A percentile compares a stretch with the other conserved stretches of the same genome.
phyloP scores from a whole-genome alignment of 2,888 invertebrate species.

The Empis stercorea region DNA sequence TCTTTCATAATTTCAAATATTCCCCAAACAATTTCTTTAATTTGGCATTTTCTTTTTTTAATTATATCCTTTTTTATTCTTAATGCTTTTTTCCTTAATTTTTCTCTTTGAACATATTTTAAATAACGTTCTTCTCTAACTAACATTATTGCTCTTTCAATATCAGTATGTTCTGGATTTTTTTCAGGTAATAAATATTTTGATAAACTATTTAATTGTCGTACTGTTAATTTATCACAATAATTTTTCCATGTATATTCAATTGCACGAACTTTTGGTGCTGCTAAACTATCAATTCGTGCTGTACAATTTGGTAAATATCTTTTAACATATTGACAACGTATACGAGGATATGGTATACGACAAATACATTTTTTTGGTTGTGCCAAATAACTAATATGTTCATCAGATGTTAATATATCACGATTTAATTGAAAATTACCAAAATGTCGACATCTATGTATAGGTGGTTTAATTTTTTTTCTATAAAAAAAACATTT shows the following conservation, averaged over 20 bases:
- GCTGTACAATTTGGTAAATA: slow-evolving; percentile 27
- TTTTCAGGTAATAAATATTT: slow-evolving; percentile 19
- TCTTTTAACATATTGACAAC: slow-evolving; percentile 15
- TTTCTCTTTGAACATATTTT: slow-evolving; percentile 15
- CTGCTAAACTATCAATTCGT: slow-evolving; percentile 25
- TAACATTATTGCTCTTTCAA: slow-evolving; percentile 25
- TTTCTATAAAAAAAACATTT: slow-evolving; percentile 18
- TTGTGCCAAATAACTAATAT: slow-evolving; percentile 26
- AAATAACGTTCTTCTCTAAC: slow-evolving; percentile 28
- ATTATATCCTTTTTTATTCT: slow-evolving; percentile 14
- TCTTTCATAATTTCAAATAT: slow-evolving; percentile 31
- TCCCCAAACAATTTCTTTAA: slow-evolving; percentile 25
- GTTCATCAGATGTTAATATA: slow-evolving; percentile 27
- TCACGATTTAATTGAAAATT: slow-evolving; percentile 29
- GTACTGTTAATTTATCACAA: slow-evolving; percentile 17
- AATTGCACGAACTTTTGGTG: slow-evolving; percentile 22
- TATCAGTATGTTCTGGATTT: slow-evolving; percentile 18
- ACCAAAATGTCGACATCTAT: slow-evolving; percentile 26
- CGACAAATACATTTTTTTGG: slow-evolving; percentile 19
- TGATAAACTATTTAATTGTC: slow-evolving; percentile 19
- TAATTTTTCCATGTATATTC: slow-evolving; percentile 20
- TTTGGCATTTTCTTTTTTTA: slow-evolving; percentile 21
- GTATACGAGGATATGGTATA: neutral
- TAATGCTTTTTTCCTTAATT: neutral
- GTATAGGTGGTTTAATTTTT: slow-evolving; percentile 18